Percentiles rank a stretch among this genome's conserved stretches.
phyloP scores from a whole-genome alignment of 1,140 invertebrate species.

The Papilio polytes region DNA sequence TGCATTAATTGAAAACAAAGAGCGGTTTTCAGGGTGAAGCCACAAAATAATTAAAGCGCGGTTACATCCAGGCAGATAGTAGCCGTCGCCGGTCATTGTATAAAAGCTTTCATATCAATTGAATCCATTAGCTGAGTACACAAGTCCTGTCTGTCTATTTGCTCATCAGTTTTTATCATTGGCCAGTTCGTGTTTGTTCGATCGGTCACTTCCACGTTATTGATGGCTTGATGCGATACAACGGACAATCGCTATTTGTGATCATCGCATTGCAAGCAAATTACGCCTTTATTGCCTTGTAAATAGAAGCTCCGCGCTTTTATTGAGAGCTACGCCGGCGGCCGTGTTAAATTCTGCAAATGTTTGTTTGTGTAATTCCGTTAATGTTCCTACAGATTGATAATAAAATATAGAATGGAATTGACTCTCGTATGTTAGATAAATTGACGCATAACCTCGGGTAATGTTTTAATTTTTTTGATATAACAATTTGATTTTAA shows the following conservation, averaged over 20 bases:
- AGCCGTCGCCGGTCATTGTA: constrained; percentile 72
- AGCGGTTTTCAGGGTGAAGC: constrained; percentile 35
- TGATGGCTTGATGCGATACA: constrained; percentile 72
- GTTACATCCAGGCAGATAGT: constrained; percentile 68
- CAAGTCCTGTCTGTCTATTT: constrained; percentile 81
- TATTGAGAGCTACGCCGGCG: constrained; percentile 40
- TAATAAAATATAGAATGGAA: constrained; percentile 38
- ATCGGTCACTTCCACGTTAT: constrained; percentile 81
- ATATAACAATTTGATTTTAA: background rate
- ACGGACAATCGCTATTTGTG: constrained; percentile 53
- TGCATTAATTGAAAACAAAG: constrained; percentile 16
- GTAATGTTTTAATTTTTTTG: background rate
- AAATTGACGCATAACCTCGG: constrained; percentile 1
- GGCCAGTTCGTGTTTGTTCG: constrained; percentile 80
- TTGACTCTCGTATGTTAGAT: constrained; percentile 31
- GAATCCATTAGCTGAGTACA: constrained; percentile 83
- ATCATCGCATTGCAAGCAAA: constrained; percentile 53
- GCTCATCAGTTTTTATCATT: constrained; percentile 84
- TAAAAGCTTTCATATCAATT: constrained; percentile 84
- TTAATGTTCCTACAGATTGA: constrained; percentile 50
- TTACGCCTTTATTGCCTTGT: constrained; percentile 55
- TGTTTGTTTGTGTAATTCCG: constrained; percentile 54
- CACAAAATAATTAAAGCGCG: constrained; percentile 50
- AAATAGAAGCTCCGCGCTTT: constrained; percentile 41
- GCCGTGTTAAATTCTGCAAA: constrained; percentile 51